Evolutionary conservation across 35 echinoderm and acorn worm species (phyloP).

Genomic region (Lytechinus variegatus): DNA sequence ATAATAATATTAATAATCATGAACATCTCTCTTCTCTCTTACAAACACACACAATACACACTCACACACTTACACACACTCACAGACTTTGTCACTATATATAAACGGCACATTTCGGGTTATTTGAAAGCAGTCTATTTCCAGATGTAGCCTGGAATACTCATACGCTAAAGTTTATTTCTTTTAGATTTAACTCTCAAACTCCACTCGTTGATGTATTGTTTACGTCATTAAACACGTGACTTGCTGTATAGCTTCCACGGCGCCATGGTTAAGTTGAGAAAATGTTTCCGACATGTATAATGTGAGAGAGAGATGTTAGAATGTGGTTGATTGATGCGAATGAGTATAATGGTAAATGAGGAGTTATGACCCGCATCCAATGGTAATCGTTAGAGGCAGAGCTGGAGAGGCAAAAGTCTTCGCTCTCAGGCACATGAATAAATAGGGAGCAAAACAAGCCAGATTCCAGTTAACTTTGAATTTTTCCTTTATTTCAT

Average conservation of each 20-base stretch:
- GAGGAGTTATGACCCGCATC: not conserved
- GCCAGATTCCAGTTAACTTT: no score
- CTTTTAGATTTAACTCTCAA: not conserved
- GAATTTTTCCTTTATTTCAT: no score
- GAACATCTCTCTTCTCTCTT: no score
- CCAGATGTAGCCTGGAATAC: not conserved
- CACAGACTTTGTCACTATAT: no score
- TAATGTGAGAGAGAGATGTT: not conserved
- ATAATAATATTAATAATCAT: no score
- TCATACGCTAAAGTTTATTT: not conserved
- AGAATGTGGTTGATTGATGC: not conserved
- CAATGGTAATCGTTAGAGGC: not conserved
- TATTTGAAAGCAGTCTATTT: no score
- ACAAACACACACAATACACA: no score
- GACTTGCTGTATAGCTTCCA: not conserved
- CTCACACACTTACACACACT: no score
- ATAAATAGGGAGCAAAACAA: not conserved
- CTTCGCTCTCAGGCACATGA: not conserved
- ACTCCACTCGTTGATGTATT: not conserved
- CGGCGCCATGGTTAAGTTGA: not conserved
- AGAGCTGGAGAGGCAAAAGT: not conserved
- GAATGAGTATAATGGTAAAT: not conserved
- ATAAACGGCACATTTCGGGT: no score
- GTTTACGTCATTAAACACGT: not conserved
- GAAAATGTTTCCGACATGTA: not conserved